A percentile compares a stretch with the other conserved stretches of the same genome.
Evolutionary conservation across 2,113 vertebrate species (phyloP).

Genomic region (Anas platyrhynchos): DNA sequence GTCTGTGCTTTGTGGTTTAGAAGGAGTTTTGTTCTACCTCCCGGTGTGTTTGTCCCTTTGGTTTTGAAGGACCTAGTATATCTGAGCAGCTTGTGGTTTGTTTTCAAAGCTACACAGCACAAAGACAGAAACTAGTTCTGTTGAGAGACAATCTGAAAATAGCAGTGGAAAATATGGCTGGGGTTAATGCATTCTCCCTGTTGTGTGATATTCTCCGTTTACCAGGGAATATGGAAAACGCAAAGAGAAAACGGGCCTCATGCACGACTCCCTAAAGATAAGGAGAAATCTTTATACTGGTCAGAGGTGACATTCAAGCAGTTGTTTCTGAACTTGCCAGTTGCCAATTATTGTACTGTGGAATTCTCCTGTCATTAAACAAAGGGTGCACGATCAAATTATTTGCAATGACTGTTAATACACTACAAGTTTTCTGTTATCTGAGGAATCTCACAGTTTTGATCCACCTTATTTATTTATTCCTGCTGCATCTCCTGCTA

Average conservation of each 20-base stretch:
- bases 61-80: not conserved
- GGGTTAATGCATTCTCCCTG: not conserved
- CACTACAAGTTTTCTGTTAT: not conserved
- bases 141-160: not conserved
- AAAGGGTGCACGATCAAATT: not conserved
- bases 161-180: not conserved
- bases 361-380: not conserved
- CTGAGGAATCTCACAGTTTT: not conserved
- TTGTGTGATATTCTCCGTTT: not conserved
- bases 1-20: not conserved
- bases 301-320: not conserved
- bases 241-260: not conserved
- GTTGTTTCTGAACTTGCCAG: not conserved
- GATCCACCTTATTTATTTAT: not conserved
- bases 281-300: not conserved
- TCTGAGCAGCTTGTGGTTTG: rapidly evolving
- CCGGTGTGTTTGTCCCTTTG: not conserved
- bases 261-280: not conserved
- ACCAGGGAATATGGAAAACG: too few species aligned
- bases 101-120: not conserved
- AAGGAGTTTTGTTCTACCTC: not conserved
- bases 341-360: not conserved
- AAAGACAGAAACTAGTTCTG: not conserved
- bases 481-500: not conserved
- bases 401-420: not conserved